Percentiles rank a stretch among this genome's conserved stretches.
Evolutionary conservation across 1,140 invertebrate genomes (phyloP).

Genomic region (Branchinecta lindahli): DNA sequence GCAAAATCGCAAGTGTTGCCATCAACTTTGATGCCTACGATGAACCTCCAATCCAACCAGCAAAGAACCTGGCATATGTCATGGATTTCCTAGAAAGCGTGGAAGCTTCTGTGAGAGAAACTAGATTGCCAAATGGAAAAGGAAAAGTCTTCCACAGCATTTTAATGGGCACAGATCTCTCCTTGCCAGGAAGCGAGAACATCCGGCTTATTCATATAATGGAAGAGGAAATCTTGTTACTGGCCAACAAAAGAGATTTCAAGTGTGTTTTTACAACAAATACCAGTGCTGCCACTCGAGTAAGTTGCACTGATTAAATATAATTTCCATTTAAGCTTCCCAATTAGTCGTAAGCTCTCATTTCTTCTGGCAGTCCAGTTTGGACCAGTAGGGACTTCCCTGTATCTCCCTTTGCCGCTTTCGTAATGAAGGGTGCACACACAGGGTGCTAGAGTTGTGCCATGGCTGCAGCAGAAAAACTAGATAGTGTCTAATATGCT

Average conservation of each 20-base stretch:
- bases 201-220: slow-evolving; percentile 55
- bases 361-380: no score
- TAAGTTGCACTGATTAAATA: slow-evolving; percentile 28
- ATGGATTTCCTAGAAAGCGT: slow-evolving; percentile 61
- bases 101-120: slow-evolving; percentile 51
- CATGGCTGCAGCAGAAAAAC: no score
- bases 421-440: no score
- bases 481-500: no score
- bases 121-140: slow-evolving; percentile 41
- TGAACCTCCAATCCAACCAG: slow-evolving; percentile 47
- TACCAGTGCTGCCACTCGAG: slow-evolving; percentile 64
- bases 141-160: slow-evolving; percentile 30
- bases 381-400: no score
- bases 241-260: slow-evolving; percentile 47
- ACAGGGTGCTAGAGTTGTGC: no score
- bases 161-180: slow-evolving; percentile 48
- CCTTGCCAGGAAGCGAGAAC: slow-evolving; percentile 49
- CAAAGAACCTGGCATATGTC: slow-evolving; percentile 47
- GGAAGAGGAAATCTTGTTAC: slow-evolving; percentile 49
- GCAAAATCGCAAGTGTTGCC: slow-evolving; percentile 42
- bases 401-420: no score
- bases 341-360: no score
- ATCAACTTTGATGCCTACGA: slow-evolving; percentile 54
- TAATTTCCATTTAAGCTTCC: no score
- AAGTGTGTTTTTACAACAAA: slow-evolving; percentile 65